phyloP scores from a whole-genome alignment of 2,888 invertebrate genomes.

The Drosophila nr. perissopoda region DNA sequence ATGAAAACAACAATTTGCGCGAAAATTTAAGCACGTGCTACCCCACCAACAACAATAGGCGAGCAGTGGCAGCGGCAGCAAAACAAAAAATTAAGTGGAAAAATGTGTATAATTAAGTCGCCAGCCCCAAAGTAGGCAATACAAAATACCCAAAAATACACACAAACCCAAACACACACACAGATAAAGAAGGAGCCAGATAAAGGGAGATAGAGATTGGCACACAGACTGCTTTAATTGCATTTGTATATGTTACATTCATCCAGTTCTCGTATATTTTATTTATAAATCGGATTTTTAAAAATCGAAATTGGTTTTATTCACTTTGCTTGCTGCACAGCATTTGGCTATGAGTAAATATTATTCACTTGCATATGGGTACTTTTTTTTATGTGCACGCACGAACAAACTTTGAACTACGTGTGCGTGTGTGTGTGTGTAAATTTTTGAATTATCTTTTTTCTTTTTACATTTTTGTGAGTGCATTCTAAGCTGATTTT shows the following conservation, averaged over 20 bases:
- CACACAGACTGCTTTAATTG: slow-evolving; percentile 11
- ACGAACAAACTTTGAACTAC: slow-evolving; percentile 6
- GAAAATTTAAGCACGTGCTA: slow-evolving; percentile 65
- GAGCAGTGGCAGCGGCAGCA: background rate
- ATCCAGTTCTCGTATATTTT: slow-evolving; percentile 16
- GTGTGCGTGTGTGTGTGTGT: slow-evolving; percentile 6
- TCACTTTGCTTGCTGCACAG: background rate
- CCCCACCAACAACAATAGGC: slow-evolving; percentile 7
- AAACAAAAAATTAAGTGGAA: slow-evolving; percentile 63
- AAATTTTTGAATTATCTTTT: background rate
- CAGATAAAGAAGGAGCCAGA: background rate
- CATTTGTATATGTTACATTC: slow-evolving; percentile 14
- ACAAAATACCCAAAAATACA: slow-evolving; percentile 41
- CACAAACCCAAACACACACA: background rate
- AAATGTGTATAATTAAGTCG: slow-evolving; percentile 74
- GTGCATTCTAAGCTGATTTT: slow-evolving; percentile 8
- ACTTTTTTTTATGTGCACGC: background rate
- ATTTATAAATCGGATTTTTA: slow-evolving; percentile 35
- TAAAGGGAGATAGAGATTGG: background rate
- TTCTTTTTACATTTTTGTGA: background rate
- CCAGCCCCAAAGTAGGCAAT: slow-evolving; percentile 65
- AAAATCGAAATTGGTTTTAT: slow-evolving; percentile 17
- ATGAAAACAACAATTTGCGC: slow-evolving; percentile 56
- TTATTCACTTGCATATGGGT: slow-evolving; percentile 6
- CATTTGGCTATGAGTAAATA: slow-evolving; percentile 17